These are phyloP conservation scores for Epinotia bilunana DNA, from an alignment of 2,888 invertebrate genomes.

Conservation along the genomic window DNA sequence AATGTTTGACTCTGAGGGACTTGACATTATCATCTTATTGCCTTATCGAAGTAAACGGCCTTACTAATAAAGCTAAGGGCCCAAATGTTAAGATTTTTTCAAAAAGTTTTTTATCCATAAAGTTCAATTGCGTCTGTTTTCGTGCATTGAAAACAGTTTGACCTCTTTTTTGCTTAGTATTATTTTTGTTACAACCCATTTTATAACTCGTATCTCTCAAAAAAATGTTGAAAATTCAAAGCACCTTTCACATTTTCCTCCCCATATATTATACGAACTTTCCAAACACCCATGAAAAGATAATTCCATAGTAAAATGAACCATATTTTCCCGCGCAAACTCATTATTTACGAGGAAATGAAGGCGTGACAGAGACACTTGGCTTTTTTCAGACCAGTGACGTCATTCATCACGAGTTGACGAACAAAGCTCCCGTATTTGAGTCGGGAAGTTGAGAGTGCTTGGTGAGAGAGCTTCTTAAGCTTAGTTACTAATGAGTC, in stretches of 20 bases:
- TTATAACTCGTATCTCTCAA: no score
- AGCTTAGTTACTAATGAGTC: constrained; percentile 29
- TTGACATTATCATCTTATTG: no score
- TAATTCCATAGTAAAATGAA: constrained; percentile 28
- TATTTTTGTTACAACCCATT: no score
- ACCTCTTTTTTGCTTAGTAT: no score
- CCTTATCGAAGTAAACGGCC: no score
- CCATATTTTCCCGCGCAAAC: constrained; percentile 11
- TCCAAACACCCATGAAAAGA: constrained; percentile 16
- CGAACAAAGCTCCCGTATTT: constrained; percentile 31
- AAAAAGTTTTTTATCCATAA: no score
- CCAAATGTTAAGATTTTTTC: no score
- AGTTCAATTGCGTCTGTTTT: no score
- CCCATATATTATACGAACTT: neutral
- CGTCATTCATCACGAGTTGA: constrained; percentile 37
- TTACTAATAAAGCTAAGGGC: no score
- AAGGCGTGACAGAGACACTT: constrained; percentile 53
- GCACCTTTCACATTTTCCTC: neutral
- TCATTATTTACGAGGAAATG: constrained; percentile 57
- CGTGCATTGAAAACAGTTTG: no score
- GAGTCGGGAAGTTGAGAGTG: constrained; percentile 24
- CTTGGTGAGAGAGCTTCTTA: constrained; percentile 13
- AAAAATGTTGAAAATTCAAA: neutral
- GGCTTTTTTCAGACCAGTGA: constrained; percentile 50
- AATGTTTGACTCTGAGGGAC: no score